Conservation (phyloP, 1,140 invertebrate species). For the Nephotettix cincticeps region DNA sequence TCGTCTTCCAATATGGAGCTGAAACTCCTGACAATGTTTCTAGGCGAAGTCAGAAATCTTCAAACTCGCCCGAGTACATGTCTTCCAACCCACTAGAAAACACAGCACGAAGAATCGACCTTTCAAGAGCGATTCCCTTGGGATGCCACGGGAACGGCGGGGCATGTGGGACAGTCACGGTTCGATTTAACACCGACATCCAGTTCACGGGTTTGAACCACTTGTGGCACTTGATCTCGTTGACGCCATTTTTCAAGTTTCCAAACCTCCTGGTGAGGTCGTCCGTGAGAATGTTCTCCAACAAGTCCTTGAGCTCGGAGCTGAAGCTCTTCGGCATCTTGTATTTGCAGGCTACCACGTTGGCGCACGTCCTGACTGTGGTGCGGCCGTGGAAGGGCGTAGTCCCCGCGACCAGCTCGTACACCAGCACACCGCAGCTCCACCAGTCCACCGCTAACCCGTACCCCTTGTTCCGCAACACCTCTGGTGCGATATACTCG, state of each 20-base stretch:
- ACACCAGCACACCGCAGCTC: slow-evolving; percentile 87
- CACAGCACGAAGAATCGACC: slow-evolving; percentile 23
- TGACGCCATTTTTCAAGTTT: slow-evolving; percentile 77
- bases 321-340: slow-evolving; percentile 67
- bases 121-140: background rate
- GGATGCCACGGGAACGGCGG: background rate
- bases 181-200: background rate
- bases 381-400: slow-evolving; percentile 82
- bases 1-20: too few species aligned
- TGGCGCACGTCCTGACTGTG: slow-evolving; percentile 89
- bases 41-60: background rate
- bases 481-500: slow-evolving; percentile 94
- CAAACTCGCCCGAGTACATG: background rate
- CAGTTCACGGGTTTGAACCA: background rate
- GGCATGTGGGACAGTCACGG: background rate
- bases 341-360: slow-evolving; percentile 75
- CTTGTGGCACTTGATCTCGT: slow-evolving; percentile 61
- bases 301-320: slow-evolving; percentile 78
- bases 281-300: slow-evolving; percentile 81
- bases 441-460: slow-evolving; percentile 97
- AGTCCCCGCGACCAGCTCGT: slow-evolving; percentile 80
- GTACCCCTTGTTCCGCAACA: slow-evolving; percentile 94
- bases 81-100: background rate
- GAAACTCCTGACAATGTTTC: too few species aligned
- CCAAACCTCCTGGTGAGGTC: slow-evolving; percentile 89